phyloP scores from a whole-genome alignment of 2,888 invertebrate genomes.

The Anoplius nigerrimus region DNA sequence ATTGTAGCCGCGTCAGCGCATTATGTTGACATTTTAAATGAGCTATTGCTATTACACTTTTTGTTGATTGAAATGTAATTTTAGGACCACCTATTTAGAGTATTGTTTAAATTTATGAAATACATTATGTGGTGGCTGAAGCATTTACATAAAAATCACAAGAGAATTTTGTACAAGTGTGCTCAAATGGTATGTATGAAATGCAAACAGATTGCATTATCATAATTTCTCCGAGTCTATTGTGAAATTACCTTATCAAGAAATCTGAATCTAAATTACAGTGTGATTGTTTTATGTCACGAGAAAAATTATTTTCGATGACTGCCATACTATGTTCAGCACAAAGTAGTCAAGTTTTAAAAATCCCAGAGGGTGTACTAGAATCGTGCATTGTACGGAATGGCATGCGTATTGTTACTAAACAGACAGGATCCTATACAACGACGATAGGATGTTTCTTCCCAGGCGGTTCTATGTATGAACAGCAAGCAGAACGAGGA shows the following conservation, averaged over 20 bases:
- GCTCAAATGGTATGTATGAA: not conserved
- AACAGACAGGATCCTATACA: slow-evolving; percentile 45
- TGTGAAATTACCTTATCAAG: not conserved
- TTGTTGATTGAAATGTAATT: too few species aligned
- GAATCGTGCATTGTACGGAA: slow-evolving; percentile 49
- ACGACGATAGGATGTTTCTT: slow-evolving; percentile 57
- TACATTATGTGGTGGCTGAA: not conserved
- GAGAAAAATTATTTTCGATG: too few species aligned
- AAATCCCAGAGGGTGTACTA: slow-evolving; percentile 25
- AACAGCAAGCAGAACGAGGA: slow-evolving; percentile 55
- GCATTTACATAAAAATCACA: not conserved
- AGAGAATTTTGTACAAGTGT: slow-evolving; percentile 1
- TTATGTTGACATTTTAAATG: too few species aligned
- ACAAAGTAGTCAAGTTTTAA: not conserved
- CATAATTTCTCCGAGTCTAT: not conserved
- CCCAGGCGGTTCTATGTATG: slow-evolving; percentile 58
- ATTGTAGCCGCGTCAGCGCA: too few species aligned
- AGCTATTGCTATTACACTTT: too few species aligned
- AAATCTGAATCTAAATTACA: too few species aligned
- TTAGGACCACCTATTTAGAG: too few species aligned
- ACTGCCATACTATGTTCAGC: not conserved
- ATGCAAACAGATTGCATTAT: not conserved
- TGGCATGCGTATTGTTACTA: slow-evolving; percentile 56
- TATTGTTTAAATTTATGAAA: not conserved
- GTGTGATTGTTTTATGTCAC: too few species aligned